These are phyloP conservation scores for Tribolium castaneum DNA, from an alignment of 1,140 invertebrate species.

Conservation along the genomic window DNA sequence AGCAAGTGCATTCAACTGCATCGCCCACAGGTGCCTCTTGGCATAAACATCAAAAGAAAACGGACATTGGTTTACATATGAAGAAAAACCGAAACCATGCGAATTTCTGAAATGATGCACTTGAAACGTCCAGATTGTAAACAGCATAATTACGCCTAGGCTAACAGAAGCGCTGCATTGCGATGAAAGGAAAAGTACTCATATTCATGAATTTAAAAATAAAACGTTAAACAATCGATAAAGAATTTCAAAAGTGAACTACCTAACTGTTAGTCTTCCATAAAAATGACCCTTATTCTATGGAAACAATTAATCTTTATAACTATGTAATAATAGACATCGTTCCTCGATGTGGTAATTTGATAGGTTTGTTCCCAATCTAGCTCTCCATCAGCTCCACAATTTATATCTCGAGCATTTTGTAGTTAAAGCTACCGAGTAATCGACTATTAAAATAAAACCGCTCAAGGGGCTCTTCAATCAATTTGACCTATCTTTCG, in stretches of 20 bases:
- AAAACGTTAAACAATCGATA: neutral
- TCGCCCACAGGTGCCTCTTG: constrained; percentile 39
- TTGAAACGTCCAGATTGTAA: constrained; percentile 5
- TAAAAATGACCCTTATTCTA: neutral
- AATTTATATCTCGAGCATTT: neutral
- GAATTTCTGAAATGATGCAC: constrained; percentile 31
- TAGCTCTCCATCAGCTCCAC: neutral
- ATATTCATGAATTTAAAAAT: too few relatives aligned
- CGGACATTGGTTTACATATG: constrained; percentile 29
- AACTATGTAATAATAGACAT: neutral
- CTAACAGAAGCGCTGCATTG: constrained; percentile 19
- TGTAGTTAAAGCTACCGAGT: neutral
- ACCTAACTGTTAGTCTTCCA: neutral
- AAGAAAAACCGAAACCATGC: constrained; percentile 23
- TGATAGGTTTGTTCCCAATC: neutral
- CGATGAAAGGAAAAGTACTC: constrained; percentile 1
- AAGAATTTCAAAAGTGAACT: neutral
- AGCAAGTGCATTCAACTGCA: constrained; percentile 43
- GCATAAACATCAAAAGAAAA: constrained; percentile 44
- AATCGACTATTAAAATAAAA: constrained; percentile 3
- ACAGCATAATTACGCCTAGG: constrained; percentile 20
- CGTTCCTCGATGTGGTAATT: neutral
- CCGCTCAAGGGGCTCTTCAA: constrained; percentile 12
- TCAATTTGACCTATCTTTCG: constrained; percentile 18
- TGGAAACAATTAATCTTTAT: neutral